phyloP scores from a whole-genome alignment of 2,113 vertebrate species.

The Puntigrus tetrazona region DNA sequence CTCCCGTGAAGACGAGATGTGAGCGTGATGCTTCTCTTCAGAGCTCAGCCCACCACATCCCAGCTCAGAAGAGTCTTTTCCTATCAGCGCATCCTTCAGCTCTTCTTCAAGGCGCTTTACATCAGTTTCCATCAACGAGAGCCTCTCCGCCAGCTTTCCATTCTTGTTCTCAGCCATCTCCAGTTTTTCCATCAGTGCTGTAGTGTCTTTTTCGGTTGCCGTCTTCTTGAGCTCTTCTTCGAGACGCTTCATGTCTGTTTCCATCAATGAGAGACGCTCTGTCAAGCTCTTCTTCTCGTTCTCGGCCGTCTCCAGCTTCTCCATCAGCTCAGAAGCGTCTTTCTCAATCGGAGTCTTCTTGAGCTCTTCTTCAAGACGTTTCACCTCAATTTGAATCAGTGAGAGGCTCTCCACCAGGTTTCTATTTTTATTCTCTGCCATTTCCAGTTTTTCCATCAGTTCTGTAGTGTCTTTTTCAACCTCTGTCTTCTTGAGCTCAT shows the following conservation, averaged over 20 bases:
- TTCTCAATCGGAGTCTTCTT: slow-evolving; percentile 79
- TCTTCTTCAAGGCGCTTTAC: slow-evolving; percentile 67
- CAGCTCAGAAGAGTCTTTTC: slow-evolving; percentile 86
- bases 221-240: no score
- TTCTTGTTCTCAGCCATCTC: slow-evolving; percentile 71
- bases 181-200: slow-evolving; percentile 92
- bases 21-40: slow-evolving; percentile 63
- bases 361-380: slow-evolving; percentile 56
- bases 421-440: slow-evolving; percentile 65
- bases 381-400: slow-evolving; percentile 63
- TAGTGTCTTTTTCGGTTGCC: slow-evolving; percentile 82
- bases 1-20: slow-evolving; percentile 63
- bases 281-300: slow-evolving; percentile 15
- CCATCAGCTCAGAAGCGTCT: slow-evolving; percentile 86
- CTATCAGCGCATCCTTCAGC: slow-evolving; percentile 59
- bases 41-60: slow-evolving; percentile 47
- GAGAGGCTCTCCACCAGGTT: not conserved
- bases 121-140: slow-evolving; percentile 48
- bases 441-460: slow-evolving; percentile 89
- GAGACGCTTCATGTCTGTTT: slow-evolving; percentile 71
- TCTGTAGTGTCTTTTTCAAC: slow-evolving; percentile 86
- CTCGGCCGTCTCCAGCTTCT: slow-evolving; percentile 85
- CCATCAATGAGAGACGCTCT: not conserved
- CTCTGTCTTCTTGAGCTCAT: slow-evolving; percentile 27
- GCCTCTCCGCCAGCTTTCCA: not conserved